Evolutionary conservation across 1,140 invertebrate species (phyloP).

Genomic region (Penaeus vannamei): DNA sequence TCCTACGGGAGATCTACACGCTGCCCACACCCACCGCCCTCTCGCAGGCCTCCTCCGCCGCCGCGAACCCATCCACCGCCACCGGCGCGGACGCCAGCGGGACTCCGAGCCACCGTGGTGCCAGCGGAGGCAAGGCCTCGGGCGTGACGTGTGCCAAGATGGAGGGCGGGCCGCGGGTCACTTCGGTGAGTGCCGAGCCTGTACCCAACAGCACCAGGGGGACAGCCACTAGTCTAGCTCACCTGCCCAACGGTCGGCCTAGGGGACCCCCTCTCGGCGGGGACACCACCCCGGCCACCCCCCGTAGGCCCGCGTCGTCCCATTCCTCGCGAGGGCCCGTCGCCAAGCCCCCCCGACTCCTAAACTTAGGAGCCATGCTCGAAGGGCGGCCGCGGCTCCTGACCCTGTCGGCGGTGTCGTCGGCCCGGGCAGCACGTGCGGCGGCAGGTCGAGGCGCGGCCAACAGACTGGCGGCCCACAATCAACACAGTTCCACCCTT

Average conservation of each 20-base stretch:
- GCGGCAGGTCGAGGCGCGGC: constrained; percentile 45
- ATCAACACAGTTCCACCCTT: constrained; percentile 53
- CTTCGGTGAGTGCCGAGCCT: constrained; percentile 36
- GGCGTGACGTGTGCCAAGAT: background rate
- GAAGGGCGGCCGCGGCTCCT: constrained; percentile 51
- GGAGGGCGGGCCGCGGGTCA: constrained; percentile 30
- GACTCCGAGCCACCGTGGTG: background rate
- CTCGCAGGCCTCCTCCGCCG: background rate
- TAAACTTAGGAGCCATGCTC: constrained; percentile 51
- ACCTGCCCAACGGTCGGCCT: constrained; percentile 51
- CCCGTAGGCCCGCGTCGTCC: background rate
- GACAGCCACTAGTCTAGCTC: background rate
- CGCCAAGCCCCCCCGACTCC: constrained; percentile 35
- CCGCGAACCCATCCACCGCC: constrained; percentile 26
- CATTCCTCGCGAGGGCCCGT: constrained; percentile 42
- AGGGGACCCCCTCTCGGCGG: constrained; percentile 34
- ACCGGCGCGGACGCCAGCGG: background rate
- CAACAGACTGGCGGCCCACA: constrained; percentile 53
- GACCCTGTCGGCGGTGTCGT: constrained; percentile 57
- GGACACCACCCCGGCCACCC: constrained; percentile 28
- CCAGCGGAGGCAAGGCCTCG: background rate
- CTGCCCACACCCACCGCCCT: constrained; percentile 25
- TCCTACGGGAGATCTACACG: constrained; percentile 60
- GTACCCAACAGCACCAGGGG: background rate
- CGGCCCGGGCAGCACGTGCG: constrained; percentile 34